Percentiles rank a stretch among this genome's conserved stretches.
Conservation (phyloP, 2,113 vertebrate genomes). For the Glareola pratincola region DNA sequence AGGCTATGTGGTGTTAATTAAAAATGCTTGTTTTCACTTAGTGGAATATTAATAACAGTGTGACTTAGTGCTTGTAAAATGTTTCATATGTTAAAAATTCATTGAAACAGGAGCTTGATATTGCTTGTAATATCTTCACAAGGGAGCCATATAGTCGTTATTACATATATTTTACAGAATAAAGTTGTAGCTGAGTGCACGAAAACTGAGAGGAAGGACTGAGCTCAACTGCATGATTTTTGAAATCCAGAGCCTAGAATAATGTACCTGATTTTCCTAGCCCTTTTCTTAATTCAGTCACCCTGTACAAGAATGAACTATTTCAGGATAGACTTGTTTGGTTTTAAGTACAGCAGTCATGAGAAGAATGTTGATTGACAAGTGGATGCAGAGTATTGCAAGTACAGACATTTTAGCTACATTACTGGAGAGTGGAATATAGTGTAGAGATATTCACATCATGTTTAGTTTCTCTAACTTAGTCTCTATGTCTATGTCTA, state of each 20-base stretch:
- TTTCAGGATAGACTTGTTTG: background rate
- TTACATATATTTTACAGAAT: background rate
- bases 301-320: background rate
- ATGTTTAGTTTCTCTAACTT: background rate
- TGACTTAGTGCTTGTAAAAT: background rate
- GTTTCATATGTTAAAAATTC: background rate
- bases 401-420: rapidly evolving
- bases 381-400: background rate
- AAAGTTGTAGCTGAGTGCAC: background rate
- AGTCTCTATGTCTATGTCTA: no score
- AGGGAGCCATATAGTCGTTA: background rate
- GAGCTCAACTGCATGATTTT: background rate
- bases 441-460: background rate
- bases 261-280: background rate
- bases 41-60: background rate
- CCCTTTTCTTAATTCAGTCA: background rate
- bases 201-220: background rate
- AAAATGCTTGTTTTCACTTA: background rate
- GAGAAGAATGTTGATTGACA: background rate
- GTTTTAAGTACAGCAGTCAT: background rate
- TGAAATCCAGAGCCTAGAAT: background rate
- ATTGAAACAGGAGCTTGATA: background rate
- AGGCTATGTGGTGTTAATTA: background rate
- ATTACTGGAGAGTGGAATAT: background rate
- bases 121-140: background rate